Evolutionary conservation across 1,140 invertebrate genomes (phyloP), one percentile per base, ranked within the genome.

Genomic region (Drosophila yakuba): DNA sequence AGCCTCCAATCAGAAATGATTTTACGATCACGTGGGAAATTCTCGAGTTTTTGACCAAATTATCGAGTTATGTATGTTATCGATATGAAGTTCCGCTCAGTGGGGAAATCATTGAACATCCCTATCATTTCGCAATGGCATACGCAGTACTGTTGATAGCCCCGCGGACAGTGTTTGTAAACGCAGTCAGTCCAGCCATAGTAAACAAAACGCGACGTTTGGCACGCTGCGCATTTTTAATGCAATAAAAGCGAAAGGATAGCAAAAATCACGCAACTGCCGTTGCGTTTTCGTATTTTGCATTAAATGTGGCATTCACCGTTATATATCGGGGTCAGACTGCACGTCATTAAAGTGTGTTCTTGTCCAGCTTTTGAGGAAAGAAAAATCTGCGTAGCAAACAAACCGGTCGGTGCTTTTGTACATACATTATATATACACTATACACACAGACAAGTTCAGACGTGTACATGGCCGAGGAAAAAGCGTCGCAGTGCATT

Each of bases 361-460:
- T 47, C 60, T 38, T 39, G 10, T 57, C 17, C 8, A 17, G 41
- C 23, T 28, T 17, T 48, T 43, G 25, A 48, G 17, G 52, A 78
- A 64, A 66, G 73, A 89, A 73, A 89, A 88, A 60, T 83, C 72
- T 86, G 76, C 80, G 69, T 81, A 86, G 63, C 82, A 86, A 85
- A 85, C 72, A 88, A 88, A 88, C 83, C 83, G 83, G 83, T 88
- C 83, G 80, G 67, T 60, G 76, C 71, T 71, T 36, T 36, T 39
- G 57, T 57, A 76, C 79, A 80, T 71, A 51, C 48, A 51, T 32
- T 78, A 57, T 74, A 78, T 66, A 83, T 71, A 74, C 60, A 79
- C 67, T 62, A 74, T 60, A 79, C 67, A 85, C 74, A 82, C 32
- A 78, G 45, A 69, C 47, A 47, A 38, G 56, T 43, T 60, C 56